These are phyloP conservation scores for Leptobrachium leishanense DNA, from an alignment of 2,113 vertebrate genomes.

Conservation along the genomic window DNA sequence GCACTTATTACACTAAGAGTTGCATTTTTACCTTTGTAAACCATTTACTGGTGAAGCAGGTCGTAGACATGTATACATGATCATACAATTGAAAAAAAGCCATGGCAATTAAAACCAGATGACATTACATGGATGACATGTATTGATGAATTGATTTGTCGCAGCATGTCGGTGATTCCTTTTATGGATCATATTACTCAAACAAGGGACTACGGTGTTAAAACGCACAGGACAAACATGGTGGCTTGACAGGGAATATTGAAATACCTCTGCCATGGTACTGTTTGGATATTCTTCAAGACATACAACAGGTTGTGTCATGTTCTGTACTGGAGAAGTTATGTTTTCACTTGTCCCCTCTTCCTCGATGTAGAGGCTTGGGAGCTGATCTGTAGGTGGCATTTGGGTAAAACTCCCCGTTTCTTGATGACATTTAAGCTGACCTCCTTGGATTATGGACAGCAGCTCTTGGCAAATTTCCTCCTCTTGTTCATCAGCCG, in stretches of 20 bases:
- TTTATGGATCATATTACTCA: background rate
- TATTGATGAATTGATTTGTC: background rate
- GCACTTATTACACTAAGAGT: background rate
- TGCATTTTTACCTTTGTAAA: constrained; percentile 4
- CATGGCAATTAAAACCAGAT: background rate
- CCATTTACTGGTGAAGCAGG: background rate
- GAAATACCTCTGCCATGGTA: constrained; percentile 76
- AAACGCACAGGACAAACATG: constrained; percentile 40
- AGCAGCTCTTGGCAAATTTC: constrained; percentile 60
- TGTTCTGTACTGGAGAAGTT: constrained; percentile 54
- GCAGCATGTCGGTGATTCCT: background rate
- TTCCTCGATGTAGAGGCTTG: constrained; percentile 84
- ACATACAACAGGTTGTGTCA: constrained; percentile 55
- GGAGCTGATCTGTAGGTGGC: constrained; percentile 56
- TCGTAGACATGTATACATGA: background rate
- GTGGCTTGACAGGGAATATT: constrained; percentile 48
- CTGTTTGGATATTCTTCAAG: constrained; percentile 61
- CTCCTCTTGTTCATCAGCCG: constrained; percentile 59
- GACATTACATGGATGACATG: background rate
- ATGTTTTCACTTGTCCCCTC: constrained; percentile 62
- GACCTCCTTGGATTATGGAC: constrained; percentile 54
- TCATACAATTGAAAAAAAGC: background rate
- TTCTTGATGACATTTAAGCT: constrained; percentile 53
- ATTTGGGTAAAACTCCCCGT: constrained; percentile 47
- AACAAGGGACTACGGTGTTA: constrained; percentile 19